phyloP scores from a whole-genome alignment of 1,140 invertebrate genomes.

The Cataglyphis hispanica region DNA sequence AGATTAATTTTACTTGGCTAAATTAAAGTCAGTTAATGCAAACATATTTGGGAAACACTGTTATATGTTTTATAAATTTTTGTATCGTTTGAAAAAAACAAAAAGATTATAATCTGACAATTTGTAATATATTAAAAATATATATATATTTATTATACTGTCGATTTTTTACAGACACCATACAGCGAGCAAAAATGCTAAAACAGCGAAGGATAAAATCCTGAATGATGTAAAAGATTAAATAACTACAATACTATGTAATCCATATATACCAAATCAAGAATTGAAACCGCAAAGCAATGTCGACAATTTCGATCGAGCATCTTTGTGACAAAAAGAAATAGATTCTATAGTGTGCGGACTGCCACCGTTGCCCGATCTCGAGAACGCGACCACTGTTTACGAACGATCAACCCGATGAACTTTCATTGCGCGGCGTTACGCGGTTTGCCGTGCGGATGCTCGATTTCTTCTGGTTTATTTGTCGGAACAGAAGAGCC shows the following conservation, averaged over 20 bases:
- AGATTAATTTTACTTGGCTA: not conserved
- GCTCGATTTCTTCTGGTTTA: constrained; percentile 28
- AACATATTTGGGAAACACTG: not conserved
- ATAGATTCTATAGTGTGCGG: not conserved
- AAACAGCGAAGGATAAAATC: constrained; percentile 16
- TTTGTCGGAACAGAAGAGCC: constrained; percentile 21
- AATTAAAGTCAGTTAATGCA: constrained; percentile 7
- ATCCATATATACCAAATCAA: not conserved
- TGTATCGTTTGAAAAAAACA: not conserved
- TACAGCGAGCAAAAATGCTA: not conserved
- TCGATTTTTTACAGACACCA: not conserved
- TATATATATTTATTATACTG: constrained; percentile 14
- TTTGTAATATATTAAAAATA: not conserved
- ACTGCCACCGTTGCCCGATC: constrained; percentile 39
- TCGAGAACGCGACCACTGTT: constrained; percentile 40
- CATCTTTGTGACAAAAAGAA: constrained; percentile 1
- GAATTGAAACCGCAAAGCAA: not conserved
- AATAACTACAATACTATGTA: constrained; percentile 1
- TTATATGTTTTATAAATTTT: not conserved
- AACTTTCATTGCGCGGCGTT: constrained; percentile 72
- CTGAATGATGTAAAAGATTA: not conserved
- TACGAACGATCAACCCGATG: constrained; percentile 46
- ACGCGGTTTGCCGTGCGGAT: constrained; percentile 73
- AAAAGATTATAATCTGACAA: not conserved
- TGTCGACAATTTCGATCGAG: not conserved